These are phyloP conservation scores for Anhinga rufa DNA, from an alignment of 2,113 vertebrate species.

Conservation along the genomic window DNA sequence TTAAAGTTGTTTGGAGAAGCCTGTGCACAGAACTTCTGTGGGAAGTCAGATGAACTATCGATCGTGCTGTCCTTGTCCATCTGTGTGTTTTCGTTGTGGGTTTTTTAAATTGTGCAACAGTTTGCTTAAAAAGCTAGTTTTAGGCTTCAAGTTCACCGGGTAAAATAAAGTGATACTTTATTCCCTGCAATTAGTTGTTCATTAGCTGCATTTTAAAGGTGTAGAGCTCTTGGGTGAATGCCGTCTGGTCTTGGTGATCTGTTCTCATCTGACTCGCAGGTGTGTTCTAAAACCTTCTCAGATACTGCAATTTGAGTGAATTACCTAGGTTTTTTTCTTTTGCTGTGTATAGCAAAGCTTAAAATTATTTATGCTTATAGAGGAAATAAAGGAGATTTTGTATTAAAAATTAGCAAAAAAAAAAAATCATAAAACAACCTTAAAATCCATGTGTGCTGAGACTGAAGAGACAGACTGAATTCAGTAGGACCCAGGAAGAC, in stretches of 20 bases:
- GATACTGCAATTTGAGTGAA: not conserved
- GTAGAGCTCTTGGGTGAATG: not conserved
- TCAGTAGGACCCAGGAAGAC: too few species aligned
- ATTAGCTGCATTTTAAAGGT: not conserved
- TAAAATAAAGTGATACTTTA: not conserved
- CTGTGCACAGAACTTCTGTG: not conserved
- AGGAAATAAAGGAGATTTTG: not conserved
- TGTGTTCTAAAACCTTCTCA: too few species aligned
- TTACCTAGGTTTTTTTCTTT: too few species aligned
- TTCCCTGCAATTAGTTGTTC: not conserved
- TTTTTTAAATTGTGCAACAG: not conserved
- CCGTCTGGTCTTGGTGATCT: not conserved
- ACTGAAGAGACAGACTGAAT: too few species aligned
- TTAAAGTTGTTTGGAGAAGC: not conserved
- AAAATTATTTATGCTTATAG: not conserved
- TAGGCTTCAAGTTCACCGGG: not conserved
- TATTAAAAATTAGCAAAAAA: not conserved
- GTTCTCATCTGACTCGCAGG: not conserved
- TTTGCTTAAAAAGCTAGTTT: not conserved
- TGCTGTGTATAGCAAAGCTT: not conserved
- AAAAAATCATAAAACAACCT: not conserved
- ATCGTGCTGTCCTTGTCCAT: fast-evolving
- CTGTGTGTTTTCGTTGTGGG: fast-evolving
- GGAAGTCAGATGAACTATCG: fast-evolving
- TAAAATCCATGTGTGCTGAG: not conserved